phyloP scores from a whole-genome alignment of 2,113 vertebrate genomes.

The Pelmatolapia mariae region DNA sequence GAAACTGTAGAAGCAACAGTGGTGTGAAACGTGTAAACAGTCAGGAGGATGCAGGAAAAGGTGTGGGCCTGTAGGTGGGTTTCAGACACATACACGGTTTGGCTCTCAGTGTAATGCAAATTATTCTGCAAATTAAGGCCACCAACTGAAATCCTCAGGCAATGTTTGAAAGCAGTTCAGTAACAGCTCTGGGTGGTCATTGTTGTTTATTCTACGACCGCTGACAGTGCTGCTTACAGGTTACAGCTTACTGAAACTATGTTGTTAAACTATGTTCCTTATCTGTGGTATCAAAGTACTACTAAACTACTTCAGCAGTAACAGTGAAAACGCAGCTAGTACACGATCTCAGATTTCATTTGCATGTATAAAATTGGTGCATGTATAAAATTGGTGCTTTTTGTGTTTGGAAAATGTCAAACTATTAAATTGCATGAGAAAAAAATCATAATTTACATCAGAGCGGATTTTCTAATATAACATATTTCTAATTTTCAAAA shows the following conservation, averaged over 20 bases:
- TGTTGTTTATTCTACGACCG: background rate
- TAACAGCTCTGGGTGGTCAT: background rate
- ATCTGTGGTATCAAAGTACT: background rate
- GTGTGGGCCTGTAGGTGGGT: background rate
- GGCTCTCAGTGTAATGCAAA: background rate
- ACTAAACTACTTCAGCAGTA: background rate
- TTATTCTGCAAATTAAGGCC: background rate
- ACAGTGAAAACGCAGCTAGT: background rate
- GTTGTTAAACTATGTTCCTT: background rate
- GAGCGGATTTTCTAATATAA: background rate
- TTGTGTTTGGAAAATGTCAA: background rate
- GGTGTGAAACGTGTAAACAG: background rate
- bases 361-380: background rate
- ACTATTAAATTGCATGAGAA: background rate
- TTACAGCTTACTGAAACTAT: background rate
- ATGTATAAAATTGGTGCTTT: background rate
- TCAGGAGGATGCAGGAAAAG: background rate
- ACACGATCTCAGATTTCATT: background rate
- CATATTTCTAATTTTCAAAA: background rate
- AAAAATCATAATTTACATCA: background rate
- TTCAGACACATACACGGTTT: background rate
- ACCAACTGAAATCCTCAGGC: background rate
- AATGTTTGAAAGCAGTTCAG: background rate
- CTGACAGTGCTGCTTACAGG: background rate
- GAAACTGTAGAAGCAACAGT: background rate